Percentiles rank a stretch among this genome's conserved stretches.
Conservation (phyloP, 2,113 vertebrate genomes). For the Himantopus leucocephalus region DNA sequence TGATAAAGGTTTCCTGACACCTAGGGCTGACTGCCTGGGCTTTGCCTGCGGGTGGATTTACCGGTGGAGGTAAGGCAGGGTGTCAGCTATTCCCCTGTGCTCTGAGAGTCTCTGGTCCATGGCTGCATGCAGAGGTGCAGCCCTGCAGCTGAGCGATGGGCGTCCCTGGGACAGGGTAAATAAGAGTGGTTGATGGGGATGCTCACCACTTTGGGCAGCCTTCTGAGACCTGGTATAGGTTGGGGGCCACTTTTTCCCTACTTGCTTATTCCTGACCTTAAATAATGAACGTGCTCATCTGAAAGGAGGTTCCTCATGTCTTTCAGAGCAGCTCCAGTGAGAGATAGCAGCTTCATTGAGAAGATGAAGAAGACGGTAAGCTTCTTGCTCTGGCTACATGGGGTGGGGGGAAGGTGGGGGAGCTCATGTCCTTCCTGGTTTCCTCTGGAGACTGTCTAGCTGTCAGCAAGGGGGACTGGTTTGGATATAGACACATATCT, state of each 20-base stretch:
- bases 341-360: slow-evolving; percentile 94
- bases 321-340: slow-evolving; percentile 76
- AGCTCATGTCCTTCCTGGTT: not conserved
- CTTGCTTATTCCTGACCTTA: not conserved
- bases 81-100: not conserved
- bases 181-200: not conserved
- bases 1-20: not conserved
- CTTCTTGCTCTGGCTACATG: not conserved
- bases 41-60: not conserved
- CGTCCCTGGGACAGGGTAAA: not conserved
- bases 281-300: not conserved
- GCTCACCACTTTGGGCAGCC: not conserved
- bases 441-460: not conserved
- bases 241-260: not conserved
- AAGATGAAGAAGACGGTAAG: slow-evolving; percentile 99
- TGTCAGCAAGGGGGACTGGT: not conserved
- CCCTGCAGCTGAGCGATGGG: not conserved
- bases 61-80: not conserved
- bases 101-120: not conserved
- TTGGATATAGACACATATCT: not conserved
- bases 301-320: slow-evolving; percentile 1
- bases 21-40: not conserved
- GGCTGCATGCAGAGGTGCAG: not conserved
- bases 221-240: not conserved
- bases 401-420: not conserved